These are phyloP conservation scores for Hypercompe scribonia DNA, from an alignment of 2,888 invertebrate species.

Conservation along the genomic window DNA sequence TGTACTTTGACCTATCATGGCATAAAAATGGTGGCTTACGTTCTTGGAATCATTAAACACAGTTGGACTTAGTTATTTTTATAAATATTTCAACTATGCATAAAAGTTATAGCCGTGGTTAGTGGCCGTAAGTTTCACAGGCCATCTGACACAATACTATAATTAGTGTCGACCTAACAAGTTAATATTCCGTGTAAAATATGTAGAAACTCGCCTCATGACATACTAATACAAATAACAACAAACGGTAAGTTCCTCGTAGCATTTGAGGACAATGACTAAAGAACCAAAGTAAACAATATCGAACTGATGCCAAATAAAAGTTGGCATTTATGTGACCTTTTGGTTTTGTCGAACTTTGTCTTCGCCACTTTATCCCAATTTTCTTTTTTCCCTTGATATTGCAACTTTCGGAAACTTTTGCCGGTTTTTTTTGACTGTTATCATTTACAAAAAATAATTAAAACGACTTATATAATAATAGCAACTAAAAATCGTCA, in stretches of 20 bases:
- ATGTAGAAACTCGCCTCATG: neutral
- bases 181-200: neutral
- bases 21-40: no score
- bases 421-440: constrained; percentile 15
- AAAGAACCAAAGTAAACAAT: constrained; percentile 19
- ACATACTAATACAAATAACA: neutral
- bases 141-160: neutral
- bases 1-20: no score
- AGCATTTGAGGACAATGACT: constrained; percentile 13
- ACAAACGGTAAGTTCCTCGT: constrained; percentile 13
- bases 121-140: neutral
- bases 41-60: no score
- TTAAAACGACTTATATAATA: no score
- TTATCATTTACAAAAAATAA: no score
- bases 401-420: constrained; percentile 16
- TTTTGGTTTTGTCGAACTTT: constrained; percentile 10
- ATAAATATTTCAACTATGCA: neutral
- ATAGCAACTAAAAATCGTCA: no score
- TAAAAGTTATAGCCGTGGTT: neutral
- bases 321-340: constrained; percentile 36
- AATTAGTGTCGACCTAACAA: neutral
- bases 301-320: constrained; percentile 19
- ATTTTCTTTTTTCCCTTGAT: constrained; percentile 14
- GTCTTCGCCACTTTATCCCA: constrained; percentile 14
- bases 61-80: neutral